Conservation (phyloP, 1,140 invertebrate species). For the Rhopalosiphum padi region DNA sequence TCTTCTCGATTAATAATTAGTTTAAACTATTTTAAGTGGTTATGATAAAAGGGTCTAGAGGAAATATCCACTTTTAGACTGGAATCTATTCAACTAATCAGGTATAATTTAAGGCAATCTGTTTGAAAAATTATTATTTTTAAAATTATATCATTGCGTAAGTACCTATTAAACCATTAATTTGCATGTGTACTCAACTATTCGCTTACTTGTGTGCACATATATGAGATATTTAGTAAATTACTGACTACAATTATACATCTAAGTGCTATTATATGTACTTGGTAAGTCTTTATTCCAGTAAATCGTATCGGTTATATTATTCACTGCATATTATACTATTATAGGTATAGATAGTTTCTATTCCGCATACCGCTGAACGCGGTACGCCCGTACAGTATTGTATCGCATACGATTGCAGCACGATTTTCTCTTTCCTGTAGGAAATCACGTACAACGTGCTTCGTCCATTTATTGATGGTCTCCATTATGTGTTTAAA, state of each 20-base stretch:
- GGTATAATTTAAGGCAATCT: not conserved
- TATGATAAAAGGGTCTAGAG: not conserved
- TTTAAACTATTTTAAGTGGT: constrained; percentile 30
- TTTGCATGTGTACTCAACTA: not conserved
- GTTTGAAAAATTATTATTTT: not conserved
- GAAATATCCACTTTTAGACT: constrained; percentile 14
- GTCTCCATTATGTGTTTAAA: constrained; percentile 27
- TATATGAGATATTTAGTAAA: not conserved
- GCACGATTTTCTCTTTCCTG: constrained; percentile 58
- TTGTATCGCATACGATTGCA: constrained; percentile 17
- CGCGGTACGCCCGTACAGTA: not conserved
- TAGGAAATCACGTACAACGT: constrained; percentile 58
- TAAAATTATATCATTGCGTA: not conserved
- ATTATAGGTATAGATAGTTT: constrained; percentile 9
- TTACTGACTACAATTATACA: not conserved
- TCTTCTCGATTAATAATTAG: not conserved
- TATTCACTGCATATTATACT: not conserved
- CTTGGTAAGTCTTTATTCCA: not conserved
- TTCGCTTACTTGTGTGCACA: not conserved
- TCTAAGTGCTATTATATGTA: not conserved
- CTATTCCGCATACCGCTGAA: constrained; percentile 42
- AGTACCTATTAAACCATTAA: not conserved
- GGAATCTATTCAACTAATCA: constrained; percentile 27
- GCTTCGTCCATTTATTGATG: constrained; percentile 51
- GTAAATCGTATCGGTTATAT: constrained; percentile 1